Evolutionary conservation across 2,797 vertebrate species (phyloP).

Genomic region (Megalops cyprinoides): DNA sequence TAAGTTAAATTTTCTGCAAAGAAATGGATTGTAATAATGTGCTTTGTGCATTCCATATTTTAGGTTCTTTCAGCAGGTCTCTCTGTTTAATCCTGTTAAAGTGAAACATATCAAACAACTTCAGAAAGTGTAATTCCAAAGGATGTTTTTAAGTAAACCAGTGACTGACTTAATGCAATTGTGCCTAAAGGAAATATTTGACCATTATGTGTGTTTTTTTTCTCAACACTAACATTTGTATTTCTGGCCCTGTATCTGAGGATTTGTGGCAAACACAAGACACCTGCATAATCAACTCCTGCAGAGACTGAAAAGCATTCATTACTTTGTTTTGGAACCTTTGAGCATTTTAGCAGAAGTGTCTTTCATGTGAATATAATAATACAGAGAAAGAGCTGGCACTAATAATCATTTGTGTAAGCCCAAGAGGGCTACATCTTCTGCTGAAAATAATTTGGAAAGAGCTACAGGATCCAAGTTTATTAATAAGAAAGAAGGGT

Average conservation of each 20-base stretch:
- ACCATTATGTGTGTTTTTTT: background rate
- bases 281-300: constrained; percentile 13
- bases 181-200: background rate
- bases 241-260: too few relatives aligned
- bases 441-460: constrained; percentile 6
- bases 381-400: background rate
- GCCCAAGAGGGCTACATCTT: background rate
- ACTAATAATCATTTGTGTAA: constrained; percentile 20
- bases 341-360: constrained; percentile 19
- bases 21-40: background rate
- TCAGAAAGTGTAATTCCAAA: background rate
- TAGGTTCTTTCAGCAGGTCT: background rate
- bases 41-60: background rate
- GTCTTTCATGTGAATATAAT: constrained; percentile 14
- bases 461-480: constrained; percentile 34
- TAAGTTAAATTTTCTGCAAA: background rate
- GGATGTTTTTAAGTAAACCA: background rate
- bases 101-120: background rate
- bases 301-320: too few relatives aligned
- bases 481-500: constrained; percentile 45
- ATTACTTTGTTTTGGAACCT: constrained; percentile 17
- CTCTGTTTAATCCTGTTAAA: background rate
- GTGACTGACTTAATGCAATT: background rate
- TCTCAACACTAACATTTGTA: background rate
- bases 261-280: background rate